Evolutionary conservation across 2,113 vertebrate genomes (phyloP), one percentile per base, ranked within the genome.

Genomic region (Tonatia bakeri): DNA sequence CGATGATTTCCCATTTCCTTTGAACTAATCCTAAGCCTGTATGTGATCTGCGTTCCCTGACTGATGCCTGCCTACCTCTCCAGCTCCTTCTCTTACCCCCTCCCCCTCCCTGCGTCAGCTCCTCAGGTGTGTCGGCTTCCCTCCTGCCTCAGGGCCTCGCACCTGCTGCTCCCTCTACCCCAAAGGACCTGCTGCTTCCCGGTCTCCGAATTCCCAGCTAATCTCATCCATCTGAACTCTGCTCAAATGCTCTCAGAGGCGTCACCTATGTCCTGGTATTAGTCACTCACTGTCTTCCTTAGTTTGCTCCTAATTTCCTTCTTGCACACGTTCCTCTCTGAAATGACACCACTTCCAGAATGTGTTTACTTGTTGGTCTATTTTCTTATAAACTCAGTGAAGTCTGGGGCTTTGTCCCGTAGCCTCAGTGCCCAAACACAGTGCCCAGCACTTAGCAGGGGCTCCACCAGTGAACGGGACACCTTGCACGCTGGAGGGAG

Each of bases 51-150:
- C 59, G 79, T 7, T 40, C 9, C 28, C 38, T 4, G 14, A 33
- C 38, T 1, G 8, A 40, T n/a, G 36, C 11, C 43, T 2, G 22
- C 15, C n/a, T 26, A 7, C 40, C 4, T 72, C 36, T 76, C 64
- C 76, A 28, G 2, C 31, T 24, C 45, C 4, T 0, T 6, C 45
- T 14, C 24, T 45, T 22, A n/a, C 45, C 4, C 16, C 28, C 64
- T 24, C 8, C 13, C 13, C 5, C 17, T 1, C 61, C 7, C 26
- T 64, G 13, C 13, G 26, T 26, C 15, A 26, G 26, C 65, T 64
- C 17, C n/a, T n/a, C 22, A 20, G 26, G 26, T 2, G 1, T 0
- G 7, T 26, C 13, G 15, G 0, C 47, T 15, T 7, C 38, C 24
- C 1, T 70, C 28, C 45, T 24, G 20, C 87, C 15, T 64, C 76